phyloP scores from a whole-genome alignment of 2,113 vertebrate species.

The Pseudonaja textilis region DNA sequence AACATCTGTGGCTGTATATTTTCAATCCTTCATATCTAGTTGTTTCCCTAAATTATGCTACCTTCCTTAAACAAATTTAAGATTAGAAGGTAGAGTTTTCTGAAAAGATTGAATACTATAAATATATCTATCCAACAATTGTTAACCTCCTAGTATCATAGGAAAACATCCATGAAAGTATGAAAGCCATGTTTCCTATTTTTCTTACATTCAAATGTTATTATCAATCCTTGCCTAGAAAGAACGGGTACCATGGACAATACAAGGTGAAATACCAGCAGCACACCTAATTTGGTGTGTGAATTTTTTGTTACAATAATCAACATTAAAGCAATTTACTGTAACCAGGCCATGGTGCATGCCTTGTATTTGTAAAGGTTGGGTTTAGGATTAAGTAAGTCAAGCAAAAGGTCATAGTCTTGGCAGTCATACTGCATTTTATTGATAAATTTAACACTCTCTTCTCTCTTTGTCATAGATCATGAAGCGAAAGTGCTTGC shows the following conservation, averaged over 20 bases:
- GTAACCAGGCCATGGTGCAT: not conserved
- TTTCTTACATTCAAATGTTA: not conserved
- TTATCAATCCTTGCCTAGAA: not conserved
- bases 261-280: not conserved
- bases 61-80: not conserved
- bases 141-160: not conserved
- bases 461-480: slow-evolving; percentile 66
- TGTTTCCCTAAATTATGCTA: not conserved
- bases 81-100: not conserved
- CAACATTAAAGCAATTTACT: not conserved
- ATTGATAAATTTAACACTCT: accelerated
- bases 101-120: not conserved
- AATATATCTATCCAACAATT: not conserved
- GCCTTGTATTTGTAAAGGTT: not conserved
- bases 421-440: not conserved
- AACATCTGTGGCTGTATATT: not conserved
- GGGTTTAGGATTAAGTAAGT: not conserved
- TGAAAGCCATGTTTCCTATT: not conserved
- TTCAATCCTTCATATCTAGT: not conserved
- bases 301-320: not conserved
- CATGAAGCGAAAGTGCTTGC: slow-evolving; percentile 83
- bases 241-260: not conserved
- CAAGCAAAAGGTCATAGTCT: not conserved
- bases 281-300: not conserved
- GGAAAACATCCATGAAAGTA: not conserved